A percentile compares a stretch with the other conserved stretches of the same genome.
These are phyloP conservation scores for Picus viridis DNA, from an alignment of 2,797 vertebrate species.

Conservation along the genomic window DNA sequence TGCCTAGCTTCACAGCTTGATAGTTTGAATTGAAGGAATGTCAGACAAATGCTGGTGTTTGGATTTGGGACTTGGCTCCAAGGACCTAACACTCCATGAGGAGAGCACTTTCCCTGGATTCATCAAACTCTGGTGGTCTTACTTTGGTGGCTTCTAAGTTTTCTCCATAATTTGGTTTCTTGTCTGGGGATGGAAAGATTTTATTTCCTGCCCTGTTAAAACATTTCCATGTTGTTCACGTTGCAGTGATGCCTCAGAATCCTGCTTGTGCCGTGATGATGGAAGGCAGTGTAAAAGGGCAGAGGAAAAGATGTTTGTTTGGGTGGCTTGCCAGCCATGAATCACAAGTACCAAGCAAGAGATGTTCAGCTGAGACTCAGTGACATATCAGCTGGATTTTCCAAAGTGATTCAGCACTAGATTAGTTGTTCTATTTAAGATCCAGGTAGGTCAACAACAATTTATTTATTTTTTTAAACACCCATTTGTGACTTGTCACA, in stretches of 20 bases:
- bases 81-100: not conserved
- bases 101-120: not conserved
- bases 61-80: not conserved
- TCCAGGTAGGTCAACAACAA: not conserved
- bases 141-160: not conserved
- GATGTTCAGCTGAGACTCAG: not conserved
- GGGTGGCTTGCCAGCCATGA: not conserved
- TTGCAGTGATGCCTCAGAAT: not conserved
- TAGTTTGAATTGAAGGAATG: not conserved
- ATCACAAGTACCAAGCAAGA: not conserved
- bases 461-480: not conserved
- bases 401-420: not conserved
- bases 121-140: fast-evolving
- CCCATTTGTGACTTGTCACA: not conserved
- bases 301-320: not conserved
- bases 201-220: not conserved
- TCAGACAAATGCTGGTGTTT: not conserved
- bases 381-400: not conserved
- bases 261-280: not conserved
- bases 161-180: not conserved
- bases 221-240: not conserved
- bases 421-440: not conserved
- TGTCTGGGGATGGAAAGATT: not conserved
- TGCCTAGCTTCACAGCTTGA: not conserved
- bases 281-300: not conserved